A percentile compares a stretch with the other conserved stretches of the same genome.
phyloP scores from a whole-genome alignment of 2,888 invertebrate species.

The Vanessa cardui region DNA sequence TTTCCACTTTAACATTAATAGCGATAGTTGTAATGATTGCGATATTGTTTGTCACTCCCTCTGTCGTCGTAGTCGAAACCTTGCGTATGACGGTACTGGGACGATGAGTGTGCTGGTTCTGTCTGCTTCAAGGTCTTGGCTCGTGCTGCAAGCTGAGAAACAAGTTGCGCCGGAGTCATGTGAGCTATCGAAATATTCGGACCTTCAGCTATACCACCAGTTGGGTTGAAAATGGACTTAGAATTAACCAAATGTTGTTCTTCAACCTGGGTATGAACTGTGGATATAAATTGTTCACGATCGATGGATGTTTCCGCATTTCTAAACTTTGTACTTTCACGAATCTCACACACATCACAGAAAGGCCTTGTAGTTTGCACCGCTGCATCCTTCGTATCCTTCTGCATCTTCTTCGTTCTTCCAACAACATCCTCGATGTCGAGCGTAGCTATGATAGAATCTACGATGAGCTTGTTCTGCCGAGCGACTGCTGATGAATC shows the following conservation, averaged over 20 bases:
- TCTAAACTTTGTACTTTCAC: constrained; percentile 56
- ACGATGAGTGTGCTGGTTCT: constrained; percentile 47
- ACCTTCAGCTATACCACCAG: constrained; percentile 61
- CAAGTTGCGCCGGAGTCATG: constrained; percentile 75
- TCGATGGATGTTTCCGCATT: constrained; percentile 57
- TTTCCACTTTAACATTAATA: constrained; percentile 47
- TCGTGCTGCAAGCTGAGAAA: constrained; percentile 73
- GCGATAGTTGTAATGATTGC: constrained; percentile 48
- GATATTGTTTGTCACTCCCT: constrained; percentile 29
- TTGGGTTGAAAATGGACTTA: constrained; percentile 68
- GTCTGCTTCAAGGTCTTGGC: constrained; percentile 72
- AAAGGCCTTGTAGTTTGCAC: constrained; percentile 67
- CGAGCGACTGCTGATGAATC: constrained; percentile 48
- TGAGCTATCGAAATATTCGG: constrained; percentile 73
- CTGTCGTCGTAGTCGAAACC: constrained; percentile 53
- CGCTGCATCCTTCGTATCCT: constrained; percentile 65
- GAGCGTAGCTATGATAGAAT: constrained; percentile 64
- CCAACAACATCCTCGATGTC: constrained; percentile 62
- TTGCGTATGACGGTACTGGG: constrained; percentile 43
- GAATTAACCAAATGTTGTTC: constrained; percentile 72
- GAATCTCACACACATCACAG: constrained; percentile 72
- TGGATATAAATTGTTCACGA: constrained; percentile 55
- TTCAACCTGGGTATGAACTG: constrained; percentile 73
- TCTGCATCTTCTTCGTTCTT: constrained; percentile 55
- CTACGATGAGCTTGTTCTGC: constrained; percentile 70